Evolutionary conservation across 2,888 invertebrate genomes (phyloP).

Genomic region (Lepidocyrtoides sp.): DNA sequence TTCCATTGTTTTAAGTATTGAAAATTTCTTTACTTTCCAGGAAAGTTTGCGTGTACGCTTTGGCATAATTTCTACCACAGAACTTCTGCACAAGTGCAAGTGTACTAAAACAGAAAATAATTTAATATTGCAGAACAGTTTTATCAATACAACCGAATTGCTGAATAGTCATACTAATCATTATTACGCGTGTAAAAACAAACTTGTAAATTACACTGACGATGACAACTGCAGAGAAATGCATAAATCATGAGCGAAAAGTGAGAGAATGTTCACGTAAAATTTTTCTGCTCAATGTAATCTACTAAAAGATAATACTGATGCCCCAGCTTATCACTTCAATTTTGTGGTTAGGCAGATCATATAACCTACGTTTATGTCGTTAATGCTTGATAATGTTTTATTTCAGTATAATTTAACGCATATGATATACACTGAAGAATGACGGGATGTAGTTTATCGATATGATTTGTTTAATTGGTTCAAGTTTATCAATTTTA

Average conservation of each 20-base stretch:
- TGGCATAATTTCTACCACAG: too few relatives aligned
- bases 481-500: neutral
- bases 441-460: neutral
- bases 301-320: neutral
- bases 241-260: neutral
- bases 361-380: neutral
- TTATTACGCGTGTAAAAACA: neutral
- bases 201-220: constrained; percentile 5
- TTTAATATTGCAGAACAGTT: neutral
- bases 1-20: neutral
- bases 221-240: neutral
- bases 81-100: neutral
- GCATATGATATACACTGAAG: constrained; percentile 7
- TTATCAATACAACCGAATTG: constrained; percentile 1
- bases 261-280: neutral
- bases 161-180: neutral
- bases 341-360: too few relatives aligned
- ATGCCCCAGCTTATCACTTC: too few relatives aligned
- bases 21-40: neutral
- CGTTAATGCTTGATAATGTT: neutral
- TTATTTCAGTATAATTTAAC: neutral
- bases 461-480: neutral
- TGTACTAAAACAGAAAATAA: neutral
- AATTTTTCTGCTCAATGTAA: neutral
- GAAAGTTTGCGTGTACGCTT: neutral